These are phyloP conservation scores for Parascotia fuliginaria DNA, from an alignment of 2,888 invertebrate species.

Conservation along the genomic window DNA sequence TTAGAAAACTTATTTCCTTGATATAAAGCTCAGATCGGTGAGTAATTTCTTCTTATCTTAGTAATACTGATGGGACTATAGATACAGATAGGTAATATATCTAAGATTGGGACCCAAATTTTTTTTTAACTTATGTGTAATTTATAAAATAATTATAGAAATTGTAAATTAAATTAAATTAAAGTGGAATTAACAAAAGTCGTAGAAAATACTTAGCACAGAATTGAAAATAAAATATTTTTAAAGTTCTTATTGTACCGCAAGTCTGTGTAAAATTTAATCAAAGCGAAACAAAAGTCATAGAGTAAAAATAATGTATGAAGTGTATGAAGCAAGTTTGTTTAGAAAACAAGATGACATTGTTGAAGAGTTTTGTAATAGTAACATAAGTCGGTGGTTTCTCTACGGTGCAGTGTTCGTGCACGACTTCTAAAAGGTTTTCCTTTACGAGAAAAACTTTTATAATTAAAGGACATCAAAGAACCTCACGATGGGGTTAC, in stretches of 20 bases:
- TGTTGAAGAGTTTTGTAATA: constrained; percentile 27
- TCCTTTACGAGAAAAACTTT: constrained; percentile 79
- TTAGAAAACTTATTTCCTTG: no score
- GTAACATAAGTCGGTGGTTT: constrained; percentile 46
- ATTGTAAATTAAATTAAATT: no score
- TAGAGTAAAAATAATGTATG: neutral
- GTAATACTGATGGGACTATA: no score
- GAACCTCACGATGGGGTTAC: constrained; percentile 80
- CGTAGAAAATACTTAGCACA: no score
- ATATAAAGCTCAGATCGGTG: no score
- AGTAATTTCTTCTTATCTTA: no score
- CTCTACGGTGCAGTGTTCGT: constrained; percentile 49
- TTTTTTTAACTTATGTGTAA: no score
- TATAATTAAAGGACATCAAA: constrained; percentile 85
- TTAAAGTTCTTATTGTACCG: neutral
- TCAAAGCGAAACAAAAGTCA: neutral
- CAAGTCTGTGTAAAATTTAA: neutral
- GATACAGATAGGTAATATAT: no score
- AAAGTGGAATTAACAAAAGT: no score
- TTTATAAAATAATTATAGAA: no score
- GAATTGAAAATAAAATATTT: no score
- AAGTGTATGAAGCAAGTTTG: constrained; percentile 1
- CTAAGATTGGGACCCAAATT: no score
- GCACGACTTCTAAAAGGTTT: constrained; percentile 63
- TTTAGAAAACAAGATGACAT: constrained; percentile 3